Evolutionary conservation across 2,113 vertebrate species (phyloP).

Genomic region (Cololabis saira): DNA sequence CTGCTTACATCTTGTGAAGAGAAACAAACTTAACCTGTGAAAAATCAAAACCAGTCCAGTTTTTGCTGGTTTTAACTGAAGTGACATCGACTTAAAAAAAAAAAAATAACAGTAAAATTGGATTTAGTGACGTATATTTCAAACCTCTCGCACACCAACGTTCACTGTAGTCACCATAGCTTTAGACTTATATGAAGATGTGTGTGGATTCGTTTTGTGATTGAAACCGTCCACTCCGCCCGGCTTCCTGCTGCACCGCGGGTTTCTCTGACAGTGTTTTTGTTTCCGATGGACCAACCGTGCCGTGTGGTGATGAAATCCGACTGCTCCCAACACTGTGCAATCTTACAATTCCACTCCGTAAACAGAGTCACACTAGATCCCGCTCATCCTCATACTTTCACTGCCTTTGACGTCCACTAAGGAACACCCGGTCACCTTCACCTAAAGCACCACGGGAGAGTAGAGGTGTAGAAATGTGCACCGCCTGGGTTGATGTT

Average conservation of each 20-base stretch:
- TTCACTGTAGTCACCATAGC: constrained; percentile 65
- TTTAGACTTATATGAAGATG: constrained; percentile 66
- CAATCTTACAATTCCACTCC: constrained; percentile 34
- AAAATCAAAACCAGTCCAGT: constrained; percentile 78
- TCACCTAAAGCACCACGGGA: too few species aligned
- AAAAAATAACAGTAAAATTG: constrained; percentile 54
- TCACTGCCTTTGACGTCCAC: constrained; percentile 35
- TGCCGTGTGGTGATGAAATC: constrained; percentile 78
- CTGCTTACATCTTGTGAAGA: constrained; percentile 18
- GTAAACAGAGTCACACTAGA: constrained; percentile 9
- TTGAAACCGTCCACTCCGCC: constrained; percentile 44
- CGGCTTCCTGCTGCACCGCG: constrained; percentile 26
- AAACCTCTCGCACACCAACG: constrained; percentile 37
- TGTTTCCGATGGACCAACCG: constrained; percentile 51
- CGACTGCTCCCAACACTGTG: constrained; percentile 66
- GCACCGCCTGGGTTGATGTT: too few species aligned
- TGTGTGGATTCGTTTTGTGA: constrained; percentile 67
- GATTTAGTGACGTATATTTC: constrained; percentile 62
- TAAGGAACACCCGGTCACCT: too few species aligned
- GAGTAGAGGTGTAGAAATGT: too few species aligned
- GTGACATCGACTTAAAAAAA: constrained; percentile 64
- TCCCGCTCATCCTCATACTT: constrained; percentile 14
- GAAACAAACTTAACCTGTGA: constrained; percentile 49
- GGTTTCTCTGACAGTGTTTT: constrained; percentile 53
- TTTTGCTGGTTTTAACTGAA: constrained; percentile 71